Percentiles rank a stretch among this genome's conserved stretches.
Evolutionary conservation across 92 coral and sea anemone species (phyloP).

Genomic region (Actinostola sp.): DNA sequence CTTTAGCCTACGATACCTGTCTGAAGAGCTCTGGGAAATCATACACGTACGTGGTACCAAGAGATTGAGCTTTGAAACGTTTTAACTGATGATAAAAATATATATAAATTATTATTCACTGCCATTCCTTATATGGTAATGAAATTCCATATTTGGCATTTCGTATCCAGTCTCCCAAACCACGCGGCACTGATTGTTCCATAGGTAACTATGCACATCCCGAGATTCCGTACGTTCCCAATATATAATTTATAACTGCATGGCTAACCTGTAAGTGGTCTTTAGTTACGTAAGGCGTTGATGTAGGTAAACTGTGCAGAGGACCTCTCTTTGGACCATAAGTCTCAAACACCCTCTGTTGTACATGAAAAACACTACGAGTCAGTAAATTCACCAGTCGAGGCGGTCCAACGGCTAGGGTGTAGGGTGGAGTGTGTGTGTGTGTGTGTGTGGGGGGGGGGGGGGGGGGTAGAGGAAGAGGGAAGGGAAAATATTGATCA

Average conservation of each 20-base stretch:
- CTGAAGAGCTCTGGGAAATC: slow-evolving; percentile 96
- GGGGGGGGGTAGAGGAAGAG: no score
- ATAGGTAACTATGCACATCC: no score
- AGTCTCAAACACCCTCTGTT: slow-evolving; percentile 86
- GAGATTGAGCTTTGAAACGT: slow-evolving; percentile 92
- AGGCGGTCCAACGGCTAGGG: no score
- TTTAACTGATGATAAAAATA: slow-evolving; percentile 63
- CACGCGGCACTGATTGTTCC: no score
- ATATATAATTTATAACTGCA: not conserved
- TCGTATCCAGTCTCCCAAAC: no score
- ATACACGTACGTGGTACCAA: slow-evolving; percentile 95
- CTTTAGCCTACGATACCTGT: no score
- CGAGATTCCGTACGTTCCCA: no score
- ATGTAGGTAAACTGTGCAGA: slow-evolving; percentile 78
- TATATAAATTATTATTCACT: not conserved
- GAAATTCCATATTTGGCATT: not conserved
- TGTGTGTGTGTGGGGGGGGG: no score
- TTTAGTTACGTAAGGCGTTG: slow-evolving; percentile 93
- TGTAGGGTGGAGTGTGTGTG: no score
- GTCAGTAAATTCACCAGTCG: no score
- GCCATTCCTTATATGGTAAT: no score
- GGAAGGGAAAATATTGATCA: no score
- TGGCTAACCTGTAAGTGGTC: slow-evolving; percentile 86
- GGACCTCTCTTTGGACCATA: slow-evolving; percentile 93
- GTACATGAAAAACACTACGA: not conserved